Evolutionary conservation across 2,888 invertebrate species (phyloP).

Genomic region (Temnothorax ravouxi): DNA sequence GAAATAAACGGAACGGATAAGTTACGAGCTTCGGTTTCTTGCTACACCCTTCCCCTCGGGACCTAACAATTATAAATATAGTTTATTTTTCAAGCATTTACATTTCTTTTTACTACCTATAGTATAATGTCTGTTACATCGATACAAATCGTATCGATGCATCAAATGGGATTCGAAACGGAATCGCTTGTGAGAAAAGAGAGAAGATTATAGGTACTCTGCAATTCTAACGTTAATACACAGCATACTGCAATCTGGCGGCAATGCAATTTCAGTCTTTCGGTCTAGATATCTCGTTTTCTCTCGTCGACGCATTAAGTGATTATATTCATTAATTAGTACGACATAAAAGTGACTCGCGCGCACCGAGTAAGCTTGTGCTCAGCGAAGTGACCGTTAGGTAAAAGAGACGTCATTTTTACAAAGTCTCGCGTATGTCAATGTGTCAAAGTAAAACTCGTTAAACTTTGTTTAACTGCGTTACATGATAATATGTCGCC

Average conservation of each 20-base stretch:
- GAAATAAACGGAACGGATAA: too few relatives aligned
- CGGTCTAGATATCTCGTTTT: background rate
- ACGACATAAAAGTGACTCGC: background rate
- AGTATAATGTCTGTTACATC: background rate
- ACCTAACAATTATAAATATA: background rate
- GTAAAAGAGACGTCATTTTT: conserved; percentile 15
- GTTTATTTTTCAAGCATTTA: background rate
- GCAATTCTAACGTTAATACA: background rate
- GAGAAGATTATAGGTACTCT: background rate
- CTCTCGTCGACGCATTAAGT: background rate
- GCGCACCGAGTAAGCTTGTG: background rate
- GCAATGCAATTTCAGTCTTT: background rate
- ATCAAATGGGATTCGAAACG: background rate
- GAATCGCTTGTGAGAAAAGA: background rate
- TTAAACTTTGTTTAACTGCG: conserved; percentile 5
- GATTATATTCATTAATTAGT: conserved; percentile 33
- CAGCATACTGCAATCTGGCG: background rate
- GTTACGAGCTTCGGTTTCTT: too few relatives aligned
- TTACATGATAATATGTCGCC: background rate
- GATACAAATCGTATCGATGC: background rate
- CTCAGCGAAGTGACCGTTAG: background rate
- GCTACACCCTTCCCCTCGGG: too few relatives aligned
- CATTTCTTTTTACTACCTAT: background rate
- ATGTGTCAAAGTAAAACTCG: conserved; percentile 12
- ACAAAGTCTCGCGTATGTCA: background rate